Conservation (phyloP, 2,113 vertebrate species). For the Ascaphus truei region DNA sequence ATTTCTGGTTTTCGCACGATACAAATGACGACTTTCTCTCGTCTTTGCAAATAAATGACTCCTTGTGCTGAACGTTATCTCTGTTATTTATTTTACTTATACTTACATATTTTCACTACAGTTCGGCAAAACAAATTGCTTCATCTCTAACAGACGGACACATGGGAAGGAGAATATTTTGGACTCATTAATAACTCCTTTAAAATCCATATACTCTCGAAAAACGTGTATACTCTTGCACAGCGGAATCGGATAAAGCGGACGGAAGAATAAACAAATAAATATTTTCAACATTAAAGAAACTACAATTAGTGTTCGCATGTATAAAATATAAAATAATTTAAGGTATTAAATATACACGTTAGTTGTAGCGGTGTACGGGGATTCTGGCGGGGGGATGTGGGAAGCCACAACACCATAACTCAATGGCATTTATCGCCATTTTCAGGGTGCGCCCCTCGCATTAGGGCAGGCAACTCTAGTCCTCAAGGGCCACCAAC, state of each 20-base stretch:
- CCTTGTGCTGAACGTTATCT: too few relatives aligned
- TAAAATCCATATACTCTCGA: not conserved
- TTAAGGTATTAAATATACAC: conserved; percentile 29
- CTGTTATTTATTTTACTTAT: conserved; percentile 11
- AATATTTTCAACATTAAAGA: conserved; percentile 20
- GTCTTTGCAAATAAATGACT: too few relatives aligned
- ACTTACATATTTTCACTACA: conserved; percentile 18
- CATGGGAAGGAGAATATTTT: not conserved
- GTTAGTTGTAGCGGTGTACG: not conserved
- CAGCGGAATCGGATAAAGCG: not conserved
- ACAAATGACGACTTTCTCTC: too few relatives aligned
- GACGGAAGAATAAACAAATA: conserved; percentile 1
- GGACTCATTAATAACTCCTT: not conserved
- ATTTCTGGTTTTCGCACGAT: too few relatives aligned
- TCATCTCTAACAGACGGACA: conserved; percentile 3
- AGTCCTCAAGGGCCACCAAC: too few relatives aligned
- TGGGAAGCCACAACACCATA: too few relatives aligned
- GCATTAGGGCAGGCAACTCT: too few relatives aligned
- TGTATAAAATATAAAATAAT: conserved; percentile 39
- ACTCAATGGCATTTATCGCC: too few relatives aligned
- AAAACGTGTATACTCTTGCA: conserved; percentile 8
- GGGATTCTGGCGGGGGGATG: too few relatives aligned
- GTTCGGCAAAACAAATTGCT: conserved; percentile 13
- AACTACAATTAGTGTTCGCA: conserved; percentile 28
- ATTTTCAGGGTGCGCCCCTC: too few relatives aligned